phyloP scores from a whole-genome alignment of 2,888 invertebrate species.

The Drosophila kanekoi region DNA sequence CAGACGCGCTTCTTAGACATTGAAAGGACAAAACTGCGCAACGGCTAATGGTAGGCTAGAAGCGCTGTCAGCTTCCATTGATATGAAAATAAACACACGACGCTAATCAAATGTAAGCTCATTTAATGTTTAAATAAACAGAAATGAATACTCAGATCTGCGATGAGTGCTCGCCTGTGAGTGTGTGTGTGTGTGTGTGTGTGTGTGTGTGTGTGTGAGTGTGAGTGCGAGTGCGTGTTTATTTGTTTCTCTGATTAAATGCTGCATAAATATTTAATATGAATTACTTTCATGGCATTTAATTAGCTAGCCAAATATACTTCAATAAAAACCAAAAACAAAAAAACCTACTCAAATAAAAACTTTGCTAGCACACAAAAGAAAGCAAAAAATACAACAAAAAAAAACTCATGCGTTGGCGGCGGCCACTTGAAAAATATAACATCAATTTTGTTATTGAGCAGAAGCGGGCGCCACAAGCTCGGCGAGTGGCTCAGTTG shows the following conservation, averaged over 20 bases:
- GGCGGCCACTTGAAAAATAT: slow-evolving; percentile 49
- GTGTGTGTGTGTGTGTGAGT: neutral
- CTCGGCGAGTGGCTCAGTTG: slow-evolving; percentile 47
- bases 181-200: neutral
- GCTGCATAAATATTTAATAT: slow-evolving; percentile 68
- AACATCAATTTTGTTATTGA: slow-evolving; percentile 69
- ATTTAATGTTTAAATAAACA: slow-evolving; percentile 72
- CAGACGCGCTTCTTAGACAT: neutral
- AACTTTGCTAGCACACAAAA: slow-evolving; percentile 33
- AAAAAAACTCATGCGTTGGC: slow-evolving; percentile 23
- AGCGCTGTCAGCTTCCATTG: slow-evolving; percentile 30
- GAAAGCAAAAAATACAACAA: neutral
- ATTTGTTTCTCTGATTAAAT: slow-evolving; percentile 55
- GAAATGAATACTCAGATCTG: slow-evolving; percentile 16
- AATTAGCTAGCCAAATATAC: slow-evolving; percentile 63
- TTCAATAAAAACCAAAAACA: slow-evolving; percentile 38
- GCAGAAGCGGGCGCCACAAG: slow-evolving; percentile 39
- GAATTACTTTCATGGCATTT: slow-evolving; percentile 48
- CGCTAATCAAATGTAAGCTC: slow-evolving; percentile 71
- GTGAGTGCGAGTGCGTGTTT: neutral
- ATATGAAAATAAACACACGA: slow-evolving; percentile 60
- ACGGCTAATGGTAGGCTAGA: slow-evolving; percentile 10
- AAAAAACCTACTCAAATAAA: slow-evolving; percentile 14
- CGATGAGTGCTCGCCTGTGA: neutral
- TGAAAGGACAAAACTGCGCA: slow-evolving; percentile 14